A percentile compares a stretch with the other conserved stretches of the same genome.
Conservation (phyloP, 2,888 invertebrate species). For the Thymelicus lineola region DNA sequence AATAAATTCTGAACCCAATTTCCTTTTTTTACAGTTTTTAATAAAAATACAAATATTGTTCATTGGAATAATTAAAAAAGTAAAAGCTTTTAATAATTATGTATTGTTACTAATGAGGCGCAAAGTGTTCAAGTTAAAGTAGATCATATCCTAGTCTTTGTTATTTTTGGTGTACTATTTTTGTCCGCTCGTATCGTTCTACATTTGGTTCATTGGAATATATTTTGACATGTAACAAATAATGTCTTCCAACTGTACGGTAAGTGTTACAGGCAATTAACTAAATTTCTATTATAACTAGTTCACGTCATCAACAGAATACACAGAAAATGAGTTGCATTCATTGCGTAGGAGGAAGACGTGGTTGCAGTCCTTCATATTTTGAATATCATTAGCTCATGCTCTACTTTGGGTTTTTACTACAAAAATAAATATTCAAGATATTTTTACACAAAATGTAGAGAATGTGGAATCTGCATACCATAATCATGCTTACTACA, state of each 20-base stretch:
- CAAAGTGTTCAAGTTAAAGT: conserved; percentile 23
- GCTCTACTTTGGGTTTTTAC: not conserved
- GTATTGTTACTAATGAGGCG: not conserved
- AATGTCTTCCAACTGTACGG: conserved; percentile 72
- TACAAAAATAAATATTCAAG: no score
- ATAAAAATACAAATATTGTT: conserved; percentile 15
- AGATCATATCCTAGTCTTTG: conserved; percentile 51
- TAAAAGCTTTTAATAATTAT: conserved; percentile 2
- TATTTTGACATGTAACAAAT: conserved; percentile 80
- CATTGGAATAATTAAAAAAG: not conserved
- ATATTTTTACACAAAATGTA: no score
- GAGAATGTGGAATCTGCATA: not conserved
- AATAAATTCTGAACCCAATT: conserved; percentile 68
- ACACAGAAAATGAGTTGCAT: not conserved
- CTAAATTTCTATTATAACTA: conserved; percentile 9
- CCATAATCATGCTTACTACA: not conserved
- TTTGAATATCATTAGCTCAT: not conserved
- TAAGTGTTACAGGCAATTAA: conserved; percentile 53
- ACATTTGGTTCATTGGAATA: conserved; percentile 79
- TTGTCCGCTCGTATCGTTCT: conserved; percentile 81
- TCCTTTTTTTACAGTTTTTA: conserved; percentile 44
- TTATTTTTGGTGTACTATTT: conserved; percentile 83
- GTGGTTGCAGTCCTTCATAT: not conserved
- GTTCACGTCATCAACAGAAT: not conserved
- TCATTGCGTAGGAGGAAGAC: conserved; percentile 35